Conservation (phyloP, 2,888 invertebrate genomes). For the Patella ulyssiponensis region DNA sequence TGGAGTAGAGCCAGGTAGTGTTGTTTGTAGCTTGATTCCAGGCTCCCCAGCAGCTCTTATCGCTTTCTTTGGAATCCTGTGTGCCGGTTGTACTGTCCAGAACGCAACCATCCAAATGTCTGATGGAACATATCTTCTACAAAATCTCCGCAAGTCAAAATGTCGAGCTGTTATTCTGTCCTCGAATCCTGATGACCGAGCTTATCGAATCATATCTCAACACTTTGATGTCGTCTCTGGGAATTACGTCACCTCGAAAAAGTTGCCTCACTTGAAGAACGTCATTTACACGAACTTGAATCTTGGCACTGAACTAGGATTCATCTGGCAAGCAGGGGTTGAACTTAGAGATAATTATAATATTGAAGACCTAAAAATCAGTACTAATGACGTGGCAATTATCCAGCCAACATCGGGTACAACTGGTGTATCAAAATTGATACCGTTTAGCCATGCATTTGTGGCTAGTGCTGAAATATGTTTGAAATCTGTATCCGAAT, state of each 20-base stretch:
- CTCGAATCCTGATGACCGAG: neutral
- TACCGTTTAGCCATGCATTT: neutral
- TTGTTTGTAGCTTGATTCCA: constrained; percentile 15
- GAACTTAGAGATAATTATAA: neutral
- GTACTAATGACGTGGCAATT: neutral
- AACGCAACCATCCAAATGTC: neutral
- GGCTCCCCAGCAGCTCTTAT: constrained; percentile 11
- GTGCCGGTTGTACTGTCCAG: constrained; percentile 4
- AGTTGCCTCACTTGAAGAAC: neutral
- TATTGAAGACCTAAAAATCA: neutral
- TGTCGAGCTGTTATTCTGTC: neutral
- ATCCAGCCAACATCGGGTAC: neutral
- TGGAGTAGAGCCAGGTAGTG: constrained; percentile 1
- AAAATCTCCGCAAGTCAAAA: constrained; percentile 1
- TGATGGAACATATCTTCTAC: constrained; percentile 15
- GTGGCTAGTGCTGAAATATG: fast-evolving
- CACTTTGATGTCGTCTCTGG: neutral
- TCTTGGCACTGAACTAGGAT: neutral
- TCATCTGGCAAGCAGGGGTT: neutral
- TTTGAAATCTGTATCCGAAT: neutral
- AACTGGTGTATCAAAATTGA: neutral
- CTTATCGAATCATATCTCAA: neutral
- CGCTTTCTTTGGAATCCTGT: constrained; percentile 13
- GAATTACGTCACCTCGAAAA: neutral
- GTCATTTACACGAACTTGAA: neutral